Base-by-base conservation (phyloP, 2,888 invertebrate genomes). In the Torymus tubicola region DNA sequence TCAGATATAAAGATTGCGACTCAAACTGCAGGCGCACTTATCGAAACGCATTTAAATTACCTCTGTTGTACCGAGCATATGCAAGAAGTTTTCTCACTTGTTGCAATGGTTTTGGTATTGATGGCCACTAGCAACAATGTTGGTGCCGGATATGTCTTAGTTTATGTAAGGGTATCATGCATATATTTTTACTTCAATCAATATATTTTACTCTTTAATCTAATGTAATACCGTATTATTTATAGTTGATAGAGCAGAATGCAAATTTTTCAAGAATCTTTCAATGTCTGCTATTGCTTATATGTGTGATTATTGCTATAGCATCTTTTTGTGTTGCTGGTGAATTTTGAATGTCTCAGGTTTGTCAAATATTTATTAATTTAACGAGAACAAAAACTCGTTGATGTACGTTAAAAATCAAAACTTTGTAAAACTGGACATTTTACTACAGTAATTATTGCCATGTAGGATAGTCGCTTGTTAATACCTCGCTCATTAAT, bases 21-120 rank as follows among this genome's bases (percentile, higher is more conserved):
- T 12, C 10, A 52, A 52, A 16, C 50, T 65, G 52, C 52, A 11
- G 52, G 4, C 1, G 14, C 16, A 16, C 65, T 65, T 18, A 13
- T 65, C 10, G 8, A 16, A 12, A 65, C 16, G 16, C 65, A 65
- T 16, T 16, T 16, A 3, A 52, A 65, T 16, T 65, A 65, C 52
- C n/a, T 65, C 16, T 2, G 18, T 31, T 65, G 8, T 16, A 65
- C 12, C 31, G 31, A 50, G 16, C 12, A 65, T 16, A 10, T 65
- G 16, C 65, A 65, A 65, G 52, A 65, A 52, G 52, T 65, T 16
- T 65, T 65, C 52, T 65, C 65, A 50, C 10, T 65, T 18, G 65
- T 50, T 50, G 2, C 65, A 11, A n/a, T 65, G 10, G 52, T 52
- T 12, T 52, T 65, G 14, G 65, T 65, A 10, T 3, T 50, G 16